These are phyloP conservation scores for Harpegnathos saltator DNA, from an alignment of 1,140 invertebrate genomes.

Conservation along the genomic window DNA sequence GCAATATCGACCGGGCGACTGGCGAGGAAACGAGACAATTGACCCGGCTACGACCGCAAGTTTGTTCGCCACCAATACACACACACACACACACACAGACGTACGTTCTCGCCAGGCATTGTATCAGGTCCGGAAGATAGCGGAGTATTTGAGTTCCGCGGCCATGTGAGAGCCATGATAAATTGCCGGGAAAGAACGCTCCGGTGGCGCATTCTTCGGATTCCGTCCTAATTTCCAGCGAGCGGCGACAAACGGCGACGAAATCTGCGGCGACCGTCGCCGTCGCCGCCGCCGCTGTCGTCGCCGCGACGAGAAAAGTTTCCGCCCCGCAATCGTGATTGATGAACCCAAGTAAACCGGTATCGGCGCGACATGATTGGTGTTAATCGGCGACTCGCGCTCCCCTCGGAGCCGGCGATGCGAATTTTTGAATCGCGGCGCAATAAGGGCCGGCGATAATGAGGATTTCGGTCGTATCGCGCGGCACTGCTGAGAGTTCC, in stretches of 20 bases:
- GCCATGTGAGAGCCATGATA: constrained; percentile 37
- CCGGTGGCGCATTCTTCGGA: constrained; percentile 32
- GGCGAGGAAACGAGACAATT: constrained; percentile 58
- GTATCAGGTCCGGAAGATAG: no score
- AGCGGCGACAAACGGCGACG: constrained; percentile 41
- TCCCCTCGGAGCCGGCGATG: not conserved
- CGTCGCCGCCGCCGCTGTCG: not conserved
- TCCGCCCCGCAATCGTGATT: constrained; percentile 25
- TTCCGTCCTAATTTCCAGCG: constrained; percentile 52
- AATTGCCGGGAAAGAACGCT: constrained; percentile 54
- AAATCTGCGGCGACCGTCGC: constrained; percentile 16
- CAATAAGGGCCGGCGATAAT: constrained; percentile 1
- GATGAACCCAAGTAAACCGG: constrained; percentile 1
- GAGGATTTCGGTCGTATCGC: constrained; percentile 35
- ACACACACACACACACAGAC: no score
- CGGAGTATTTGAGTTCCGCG: constrained; percentile 46
- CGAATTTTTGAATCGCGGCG: not conserved
- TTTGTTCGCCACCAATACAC: constrained; percentile 30
- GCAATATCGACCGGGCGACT: constrained; percentile 45
- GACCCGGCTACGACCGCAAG: constrained; percentile 27
- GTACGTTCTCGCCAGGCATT: no score
- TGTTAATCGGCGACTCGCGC: constrained; percentile 33
- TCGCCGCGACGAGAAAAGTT: constrained; percentile 29
- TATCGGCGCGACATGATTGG: not conserved
- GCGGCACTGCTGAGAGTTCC: constrained; percentile 14